Percentiles rank a stretch among this genome's conserved stretches.
Evolutionary conservation across 2,797 vertebrate species (phyloP).

Genomic region (Neoniphon sammara): DNA sequence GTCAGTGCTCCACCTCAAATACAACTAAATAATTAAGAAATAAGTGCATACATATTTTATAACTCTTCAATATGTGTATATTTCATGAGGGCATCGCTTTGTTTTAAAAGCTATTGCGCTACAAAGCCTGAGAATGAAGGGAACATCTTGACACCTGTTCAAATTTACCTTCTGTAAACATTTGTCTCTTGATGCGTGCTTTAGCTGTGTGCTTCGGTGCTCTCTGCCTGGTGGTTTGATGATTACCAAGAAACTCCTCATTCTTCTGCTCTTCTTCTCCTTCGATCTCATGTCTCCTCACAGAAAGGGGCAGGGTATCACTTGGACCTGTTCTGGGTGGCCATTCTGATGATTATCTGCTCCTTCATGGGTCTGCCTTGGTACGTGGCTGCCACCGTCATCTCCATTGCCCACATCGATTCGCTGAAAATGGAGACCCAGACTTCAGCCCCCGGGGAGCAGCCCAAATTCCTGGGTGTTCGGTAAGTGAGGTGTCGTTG

Average conservation of each 20-base stretch:
- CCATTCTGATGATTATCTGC: slow-evolving; percentile 92
- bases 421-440: slow-evolving; percentile 99
- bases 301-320: slow-evolving; percentile 99
- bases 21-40: no score
- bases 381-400: slow-evolving; percentile 98
- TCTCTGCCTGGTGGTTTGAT: no score
- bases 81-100: no score
- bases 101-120: no score
- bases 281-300: slow-evolving; percentile 12
- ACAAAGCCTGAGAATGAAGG: not conserved
- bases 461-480: slow-evolving; percentile 97
- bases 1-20: slow-evolving; percentile 72
- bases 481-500: slow-evolving; percentile 80
- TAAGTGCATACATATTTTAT: no score
- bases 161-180: no score
- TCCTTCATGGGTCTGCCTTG: slow-evolving; percentile 98
- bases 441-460: slow-evolving; percentile 96
- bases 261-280: not conserved
- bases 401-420: slow-evolving; percentile 98
- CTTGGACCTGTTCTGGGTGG: slow-evolving; percentile 97
- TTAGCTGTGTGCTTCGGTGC: no score
- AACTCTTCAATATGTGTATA: no score
- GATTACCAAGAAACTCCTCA: not conserved
- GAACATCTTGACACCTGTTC: no score
- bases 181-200: no score